A percentile compares a stretch with the other conserved stretches of the same genome.
Conservation (phyloP, 2,797 vertebrate species). For the Coreius guichenoti region DNA sequence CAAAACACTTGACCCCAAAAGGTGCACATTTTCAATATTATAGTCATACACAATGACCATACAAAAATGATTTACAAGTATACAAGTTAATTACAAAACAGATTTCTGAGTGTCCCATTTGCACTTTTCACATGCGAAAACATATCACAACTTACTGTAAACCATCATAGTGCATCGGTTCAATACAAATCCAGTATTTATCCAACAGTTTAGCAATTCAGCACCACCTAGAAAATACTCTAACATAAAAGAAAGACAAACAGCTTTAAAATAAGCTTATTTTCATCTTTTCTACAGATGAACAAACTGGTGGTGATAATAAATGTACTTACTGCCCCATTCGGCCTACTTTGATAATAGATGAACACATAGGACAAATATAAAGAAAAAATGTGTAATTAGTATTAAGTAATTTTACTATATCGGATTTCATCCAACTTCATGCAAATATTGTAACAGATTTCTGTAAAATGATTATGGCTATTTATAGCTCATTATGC, state of each 20-base stretch:
- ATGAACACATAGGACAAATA: conserved; percentile 10
- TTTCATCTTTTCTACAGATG: conserved; percentile 9
- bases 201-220: conserved; percentile 38
- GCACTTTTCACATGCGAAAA: conserved; percentile 58
- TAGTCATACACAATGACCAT: conserved; percentile 65
- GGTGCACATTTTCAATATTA: conserved; percentile 59
- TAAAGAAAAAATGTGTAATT: background rate
- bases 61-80: conserved; percentile 65
- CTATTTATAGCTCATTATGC: conserved; percentile 20
- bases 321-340: background rate
- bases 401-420: background rate
- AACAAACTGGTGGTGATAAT: background rate
- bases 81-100: conserved; percentile 64
- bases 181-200: conserved; percentile 53
- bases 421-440: conserved; percentile 20
- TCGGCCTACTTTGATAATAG: background rate
- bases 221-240: conserved; percentile 26
- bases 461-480: conserved; percentile 4
- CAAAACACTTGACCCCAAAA: conserved; percentile 10
- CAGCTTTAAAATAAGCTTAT: conserved; percentile 39
- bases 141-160: conserved; percentile 59
- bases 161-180: conserved; percentile 42
- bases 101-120: conserved; percentile 50
- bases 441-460: conserved; percentile 36
- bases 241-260: conserved; percentile 18